Evolutionary conservation across 2,113 vertebrate species (phyloP).

Genomic region (Perca flavescens): DNA sequence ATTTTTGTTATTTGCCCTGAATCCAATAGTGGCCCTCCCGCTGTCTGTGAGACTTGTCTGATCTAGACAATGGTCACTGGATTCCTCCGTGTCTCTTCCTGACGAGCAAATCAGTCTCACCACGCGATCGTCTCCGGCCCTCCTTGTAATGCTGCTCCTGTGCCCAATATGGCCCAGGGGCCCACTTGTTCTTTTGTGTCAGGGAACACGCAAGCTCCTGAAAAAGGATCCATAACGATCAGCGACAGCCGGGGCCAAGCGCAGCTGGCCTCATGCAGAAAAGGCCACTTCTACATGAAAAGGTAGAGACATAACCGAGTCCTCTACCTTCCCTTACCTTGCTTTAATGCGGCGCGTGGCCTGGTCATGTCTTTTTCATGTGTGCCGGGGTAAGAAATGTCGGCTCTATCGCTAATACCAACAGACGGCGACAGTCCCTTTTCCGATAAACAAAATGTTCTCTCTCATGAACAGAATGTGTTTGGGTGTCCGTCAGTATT

Average conservation of each 20-base stretch:
- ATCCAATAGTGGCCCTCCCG: conserved; percentile 68
- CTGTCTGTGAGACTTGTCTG: conserved; percentile 70
- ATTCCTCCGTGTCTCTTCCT: conserved; percentile 65
- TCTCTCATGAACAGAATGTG: conserved; percentile 74
- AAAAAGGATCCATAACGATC: conserved; percentile 80
- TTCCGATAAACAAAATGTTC: conserved; percentile 74
- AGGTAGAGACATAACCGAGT: conserved; percentile 64
- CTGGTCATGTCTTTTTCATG: conserved; percentile 58
- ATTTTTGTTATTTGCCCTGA: conserved; percentile 77
- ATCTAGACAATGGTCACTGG: conserved; percentile 74
- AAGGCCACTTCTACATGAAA: conserved; percentile 78
- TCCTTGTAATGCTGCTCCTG: conserved; percentile 59
- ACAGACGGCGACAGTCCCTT: conserved; percentile 45
- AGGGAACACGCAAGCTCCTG: conserved; percentile 68
- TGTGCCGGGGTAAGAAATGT: conserved; percentile 50
- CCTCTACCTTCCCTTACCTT: conserved; percentile 65
- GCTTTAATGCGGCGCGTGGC: conserved; percentile 42
- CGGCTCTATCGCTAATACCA: conserved; percentile 67
- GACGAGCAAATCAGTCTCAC: conserved; percentile 78
- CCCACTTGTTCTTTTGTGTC: conserved; percentile 72
- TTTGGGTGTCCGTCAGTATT: conserved; percentile 77
- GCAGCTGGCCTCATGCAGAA: conserved; percentile 58
- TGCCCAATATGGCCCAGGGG: conserved; percentile 69
- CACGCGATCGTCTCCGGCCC: conserved; percentile 56
- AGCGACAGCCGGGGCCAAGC: conserved; percentile 75